Evolutionary conservation across 2,888 invertebrate genomes (phyloP).

Genomic region (Agriopis marginaria): DNA sequence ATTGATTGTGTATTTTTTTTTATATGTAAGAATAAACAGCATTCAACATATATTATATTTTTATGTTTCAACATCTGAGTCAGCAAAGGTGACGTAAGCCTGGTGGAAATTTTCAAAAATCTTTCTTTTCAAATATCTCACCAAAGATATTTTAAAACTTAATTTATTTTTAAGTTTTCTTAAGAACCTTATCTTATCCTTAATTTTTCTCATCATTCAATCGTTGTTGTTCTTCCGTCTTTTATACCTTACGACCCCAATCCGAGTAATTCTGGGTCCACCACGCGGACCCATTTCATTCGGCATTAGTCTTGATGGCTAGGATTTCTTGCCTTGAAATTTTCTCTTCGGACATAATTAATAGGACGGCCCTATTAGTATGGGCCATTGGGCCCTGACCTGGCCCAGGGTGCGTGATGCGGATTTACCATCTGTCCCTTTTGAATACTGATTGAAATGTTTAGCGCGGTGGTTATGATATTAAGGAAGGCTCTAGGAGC

Average conservation of each 20-base stretch:
- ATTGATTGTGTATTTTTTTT: no score
- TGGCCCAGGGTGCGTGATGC: slow-evolving; percentile 25
- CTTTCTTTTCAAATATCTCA: no score
- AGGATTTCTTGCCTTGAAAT: slow-evolving; percentile 83
- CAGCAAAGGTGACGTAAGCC: no score
- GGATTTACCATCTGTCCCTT: slow-evolving; percentile 33
- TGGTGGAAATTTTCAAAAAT: no score
- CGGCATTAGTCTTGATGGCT: slow-evolving; percentile 79
- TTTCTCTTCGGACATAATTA: slow-evolving; percentile 82
- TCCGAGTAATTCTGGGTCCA: slow-evolving; percentile 70
- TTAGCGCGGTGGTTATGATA: slow-evolving; percentile 23
- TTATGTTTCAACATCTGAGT: no score
- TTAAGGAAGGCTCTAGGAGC: slow-evolving; percentile 25
- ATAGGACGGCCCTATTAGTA: slow-evolving; percentile 78
- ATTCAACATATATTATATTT: no score
- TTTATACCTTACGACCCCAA: slow-evolving; percentile 49
- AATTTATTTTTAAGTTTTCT: no score
- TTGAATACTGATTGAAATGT: slow-evolving; percentile 38
- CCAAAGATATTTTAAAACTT: no score
- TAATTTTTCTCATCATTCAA: no score
- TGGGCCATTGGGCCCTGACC: slow-evolving; percentile 61
- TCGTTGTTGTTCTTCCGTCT: slow-evolving; percentile 2
- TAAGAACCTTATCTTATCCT: no score
- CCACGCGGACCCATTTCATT: slow-evolving; percentile 81
- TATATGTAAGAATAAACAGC: no score